Base-by-base conservation (phyloP, 1,140 invertebrate genomes). In the Drosophila seguyi region DNA sequence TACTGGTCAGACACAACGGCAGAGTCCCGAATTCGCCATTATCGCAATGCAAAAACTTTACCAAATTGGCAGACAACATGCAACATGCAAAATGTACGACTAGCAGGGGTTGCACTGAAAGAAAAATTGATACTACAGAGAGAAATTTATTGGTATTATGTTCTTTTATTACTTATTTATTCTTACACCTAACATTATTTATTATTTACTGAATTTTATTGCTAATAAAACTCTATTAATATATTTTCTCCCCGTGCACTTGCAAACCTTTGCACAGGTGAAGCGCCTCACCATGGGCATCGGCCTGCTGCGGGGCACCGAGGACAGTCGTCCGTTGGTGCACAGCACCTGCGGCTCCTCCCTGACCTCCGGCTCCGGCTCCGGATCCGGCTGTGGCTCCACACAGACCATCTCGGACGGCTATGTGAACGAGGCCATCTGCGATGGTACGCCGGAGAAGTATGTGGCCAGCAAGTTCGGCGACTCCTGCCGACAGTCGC, bases 381-480 rank as follows among this genome's bases (percentile, higher is more conserved):
- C 45, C 45, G 50, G 50, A 4, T 53, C 50, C 7, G 50, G 50
- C 20, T 69, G 42, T 7, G 94, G 66, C 93, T 94, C 79, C 93
- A 93, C 80, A 86, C 94, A 75, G 87, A 91, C 81, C 69, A 79
- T 96, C 56, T 96, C 95, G 71, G 95, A 96, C 36, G 96, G 96
- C 31, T 97, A 96, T 93, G 96, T 96, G 75, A 97, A 96, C 93
- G 96, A 97, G 92, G 94, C 94, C 72, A 95, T 94, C 60, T 94
- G 94, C 6, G 94, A 95, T 25, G 52, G 52, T 22, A 55, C 52
- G 71, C 93, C 94, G 11, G 94, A 94, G 74, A 94, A 93, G 75
- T 85, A 93, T 60, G 92, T 93, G 56, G 90, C 92, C n/a, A 92
- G 81, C 69, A 92, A 93, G 75, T 93, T 93, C 52, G 92, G 92